Conservation (phyloP, 2,888 invertebrate genomes). For the Monochamus alternatus region DNA sequence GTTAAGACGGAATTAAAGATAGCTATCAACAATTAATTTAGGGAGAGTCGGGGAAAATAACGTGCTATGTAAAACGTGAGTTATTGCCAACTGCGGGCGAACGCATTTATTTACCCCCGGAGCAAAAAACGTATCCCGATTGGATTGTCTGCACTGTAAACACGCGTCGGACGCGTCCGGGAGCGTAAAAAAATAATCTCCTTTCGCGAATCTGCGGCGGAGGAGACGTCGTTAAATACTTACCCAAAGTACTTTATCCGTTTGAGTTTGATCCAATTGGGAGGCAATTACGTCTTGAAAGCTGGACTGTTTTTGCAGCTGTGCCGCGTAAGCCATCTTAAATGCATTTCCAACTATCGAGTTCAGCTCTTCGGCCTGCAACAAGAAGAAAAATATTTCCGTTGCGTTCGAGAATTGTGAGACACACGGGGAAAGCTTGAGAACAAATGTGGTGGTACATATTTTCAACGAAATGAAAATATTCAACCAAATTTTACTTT, state of each 20-base stretch:
- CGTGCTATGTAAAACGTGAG: constrained; percentile 1
- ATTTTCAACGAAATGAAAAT: too few species aligned
- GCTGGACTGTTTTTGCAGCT: constrained; percentile 80
- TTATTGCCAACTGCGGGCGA: not conserved
- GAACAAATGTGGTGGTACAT: too few species aligned
- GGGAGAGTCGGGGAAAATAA: not conserved
- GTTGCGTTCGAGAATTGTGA: constrained; percentile 1
- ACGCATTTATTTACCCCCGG: not conserved
- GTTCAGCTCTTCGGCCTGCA: constrained; percentile 90
- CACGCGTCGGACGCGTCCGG: not conserved
- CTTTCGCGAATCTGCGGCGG: constrained; percentile 4
- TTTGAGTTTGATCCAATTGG: constrained; percentile 69
- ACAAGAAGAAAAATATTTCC: constrained; percentile 53
- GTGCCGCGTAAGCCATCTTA: constrained; percentile 92
- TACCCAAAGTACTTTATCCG: constrained; percentile 73
- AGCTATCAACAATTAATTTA: constrained; percentile 14
- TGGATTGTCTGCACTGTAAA: not conserved
- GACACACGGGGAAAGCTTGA: not conserved
- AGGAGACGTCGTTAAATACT: constrained; percentile 47
- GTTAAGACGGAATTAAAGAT: too few species aligned
- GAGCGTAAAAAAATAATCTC: constrained; percentile 27
- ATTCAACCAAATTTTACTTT: too few species aligned
- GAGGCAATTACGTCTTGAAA: constrained; percentile 81
- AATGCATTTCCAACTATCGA: constrained; percentile 92
- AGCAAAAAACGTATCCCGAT: not conserved